A percentile compares a stretch with the other conserved stretches of the same genome.
Conservation (phyloP, 2,113 vertebrate species). For the Anser brachyrhynchus region DNA sequence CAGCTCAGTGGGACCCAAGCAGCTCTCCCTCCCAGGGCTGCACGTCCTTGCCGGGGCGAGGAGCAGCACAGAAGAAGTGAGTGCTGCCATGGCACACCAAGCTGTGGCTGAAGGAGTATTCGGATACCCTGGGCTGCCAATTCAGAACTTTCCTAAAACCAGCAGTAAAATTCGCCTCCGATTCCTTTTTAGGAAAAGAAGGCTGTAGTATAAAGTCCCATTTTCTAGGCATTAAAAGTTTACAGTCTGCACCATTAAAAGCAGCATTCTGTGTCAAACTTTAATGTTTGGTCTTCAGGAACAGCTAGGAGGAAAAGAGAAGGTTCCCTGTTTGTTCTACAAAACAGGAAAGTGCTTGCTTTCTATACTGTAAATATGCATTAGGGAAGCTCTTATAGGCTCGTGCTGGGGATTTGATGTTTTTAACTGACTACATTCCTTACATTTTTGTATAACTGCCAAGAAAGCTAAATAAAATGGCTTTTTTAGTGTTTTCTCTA, state of each 20-base stretch:
- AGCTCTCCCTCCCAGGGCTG: neutral
- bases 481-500: slow-evolving; percentile 79
- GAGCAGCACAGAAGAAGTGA: neutral
- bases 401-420: slow-evolving; percentile 77
- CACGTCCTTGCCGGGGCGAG: neutral
- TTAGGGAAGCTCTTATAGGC: slow-evolving; percentile 75
- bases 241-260: slow-evolving; percentile 25
- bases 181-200: slow-evolving; percentile 70
- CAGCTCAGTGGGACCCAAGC: neutral
- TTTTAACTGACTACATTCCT: slow-evolving; percentile 85
- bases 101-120: slow-evolving; percentile 56
- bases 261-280: slow-evolving; percentile 25
- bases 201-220: slow-evolving; percentile 5
- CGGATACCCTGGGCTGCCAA: slow-evolving; percentile 41
- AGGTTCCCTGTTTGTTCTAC: slow-evolving; percentile 55
- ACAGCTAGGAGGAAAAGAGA: slow-evolving; percentile 53
- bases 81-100: neutral
- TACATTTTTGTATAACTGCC: slow-evolving; percentile 88
- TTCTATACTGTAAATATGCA: slow-evolving; percentile 76
- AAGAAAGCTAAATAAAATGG: slow-evolving; percentile 88
- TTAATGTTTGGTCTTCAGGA: slow-evolving; percentile 50
- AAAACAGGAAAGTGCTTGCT: slow-evolving; percentile 66
- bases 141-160: slow-evolving; percentile 47
- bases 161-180: slow-evolving; percentile 24
- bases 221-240: slow-evolving; percentile 56